Conservation (phyloP, 2,797 vertebrate species). For the Semaprochilodus insignis region DNA sequence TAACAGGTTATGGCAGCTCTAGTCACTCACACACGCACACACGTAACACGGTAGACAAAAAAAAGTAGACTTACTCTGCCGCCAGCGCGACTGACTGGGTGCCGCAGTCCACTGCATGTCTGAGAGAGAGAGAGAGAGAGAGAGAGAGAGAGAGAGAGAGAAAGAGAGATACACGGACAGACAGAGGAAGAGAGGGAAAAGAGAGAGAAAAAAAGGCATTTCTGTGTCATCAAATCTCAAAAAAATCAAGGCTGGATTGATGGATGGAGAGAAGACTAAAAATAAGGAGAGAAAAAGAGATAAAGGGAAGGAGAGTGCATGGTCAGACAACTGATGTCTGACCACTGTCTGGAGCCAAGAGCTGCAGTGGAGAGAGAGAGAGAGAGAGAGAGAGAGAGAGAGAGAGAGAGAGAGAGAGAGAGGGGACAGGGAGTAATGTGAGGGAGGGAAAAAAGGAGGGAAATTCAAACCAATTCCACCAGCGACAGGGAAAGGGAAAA, state of each 20-base stretch:
- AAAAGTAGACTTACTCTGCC: slow-evolving; percentile 75
- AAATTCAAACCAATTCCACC: slow-evolving; percentile 53
- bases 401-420: slow-evolving; percentile 33
- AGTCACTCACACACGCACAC: slow-evolving; percentile 26
- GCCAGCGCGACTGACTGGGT: slow-evolving; percentile 63
- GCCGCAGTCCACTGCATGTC: slow-evolving; percentile 71
- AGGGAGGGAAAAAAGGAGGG: slow-evolving; percentile 43
- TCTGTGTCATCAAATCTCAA: slow-evolving; percentile 11
- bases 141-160: slow-evolving; percentile 26
- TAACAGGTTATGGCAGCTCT: slow-evolving; percentile 23
- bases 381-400: slow-evolving; percentile 17
- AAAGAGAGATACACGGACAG: slow-evolving; percentile 8
- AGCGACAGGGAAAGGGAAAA: slow-evolving; percentile 27
- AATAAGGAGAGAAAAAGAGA: slow-evolving; percentile 13
- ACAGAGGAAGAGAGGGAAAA: background rate
- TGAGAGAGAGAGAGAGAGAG: slow-evolving; percentile 52
- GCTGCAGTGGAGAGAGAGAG: slow-evolving; percentile 66
- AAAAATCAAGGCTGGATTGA: background rate
- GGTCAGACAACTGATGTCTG: slow-evolving; percentile 76
- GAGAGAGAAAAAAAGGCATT: slow-evolving; percentile 14
- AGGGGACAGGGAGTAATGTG: slow-evolving; percentile 8
- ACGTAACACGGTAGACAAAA: slow-evolving; percentile 32
- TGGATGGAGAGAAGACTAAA: background rate
- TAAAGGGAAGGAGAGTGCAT: slow-evolving; percentile 44
- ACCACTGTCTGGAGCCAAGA: slow-evolving; percentile 78